phyloP scores from a whole-genome alignment of 2,113 vertebrate species.

The Triplophysa dalaica region DNA sequence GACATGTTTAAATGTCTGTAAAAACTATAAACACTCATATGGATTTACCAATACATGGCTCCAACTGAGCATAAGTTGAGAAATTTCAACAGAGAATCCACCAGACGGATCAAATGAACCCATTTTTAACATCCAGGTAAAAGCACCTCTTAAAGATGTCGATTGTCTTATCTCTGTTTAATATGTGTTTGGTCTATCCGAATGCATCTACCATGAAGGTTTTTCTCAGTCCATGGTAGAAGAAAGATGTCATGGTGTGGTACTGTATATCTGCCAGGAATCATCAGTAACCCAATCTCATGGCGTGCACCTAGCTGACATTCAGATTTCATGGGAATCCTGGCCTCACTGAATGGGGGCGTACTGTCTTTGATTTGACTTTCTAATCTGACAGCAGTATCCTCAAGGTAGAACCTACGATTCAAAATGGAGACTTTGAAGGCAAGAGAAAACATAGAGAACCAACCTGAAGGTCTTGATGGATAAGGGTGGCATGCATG shows the following conservation, averaged over 20 bases:
- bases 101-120: background rate
- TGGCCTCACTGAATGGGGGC: background rate
- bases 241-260: background rate
- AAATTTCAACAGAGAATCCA: background rate
- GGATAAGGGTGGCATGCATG: background rate
- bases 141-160: too few relatives aligned
- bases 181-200: background rate
- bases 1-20: background rate
- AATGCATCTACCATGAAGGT: background rate
- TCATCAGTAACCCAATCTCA: background rate
- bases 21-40: background rate
- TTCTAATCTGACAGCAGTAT: conserved; percentile 21
- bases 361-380: conserved; percentile 2
- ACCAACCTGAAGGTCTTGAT: background rate
- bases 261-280: background rate
- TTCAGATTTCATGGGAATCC: conserved; percentile 6
- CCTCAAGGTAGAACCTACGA: background rate
- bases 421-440: conserved; percentile 3
- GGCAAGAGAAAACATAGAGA: conserved; percentile 5
- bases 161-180: background rate
- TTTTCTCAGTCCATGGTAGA: background rate
- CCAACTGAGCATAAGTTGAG: background rate
- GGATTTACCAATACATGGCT: background rate
- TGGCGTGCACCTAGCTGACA: conserved; percentile 7
- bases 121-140: background rate